Conservation (phyloP, 2,888 invertebrate genomes). For the Eurois occulta region DNA sequence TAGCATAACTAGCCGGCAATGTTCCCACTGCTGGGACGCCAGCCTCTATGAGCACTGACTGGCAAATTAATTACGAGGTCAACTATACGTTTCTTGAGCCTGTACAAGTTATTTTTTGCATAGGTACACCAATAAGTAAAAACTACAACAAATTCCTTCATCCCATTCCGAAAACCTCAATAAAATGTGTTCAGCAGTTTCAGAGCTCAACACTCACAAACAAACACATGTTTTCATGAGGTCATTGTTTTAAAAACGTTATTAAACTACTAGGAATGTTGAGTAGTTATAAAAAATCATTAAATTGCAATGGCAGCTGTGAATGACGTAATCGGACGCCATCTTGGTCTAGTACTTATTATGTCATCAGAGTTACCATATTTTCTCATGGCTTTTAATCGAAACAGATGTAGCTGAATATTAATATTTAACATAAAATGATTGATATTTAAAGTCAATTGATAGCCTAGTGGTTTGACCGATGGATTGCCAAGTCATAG, state of each 20-base stretch:
- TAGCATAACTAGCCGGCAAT: neutral
- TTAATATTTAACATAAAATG: neutral
- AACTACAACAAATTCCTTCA: neutral
- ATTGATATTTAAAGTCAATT: neutral
- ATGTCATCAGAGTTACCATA: slow-evolving; percentile 27
- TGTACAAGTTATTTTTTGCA: neutral
- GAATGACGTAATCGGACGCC: slow-evolving; percentile 57
- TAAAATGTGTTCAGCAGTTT: slow-evolving; percentile 5
- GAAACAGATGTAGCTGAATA: slow-evolving; percentile 26
- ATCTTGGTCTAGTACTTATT: slow-evolving; percentile 42
- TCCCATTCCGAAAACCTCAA: neutral
- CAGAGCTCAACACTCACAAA: neutral
- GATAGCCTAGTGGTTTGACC: too few relatives aligned
- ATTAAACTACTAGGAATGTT: slow-evolving; percentile 31
- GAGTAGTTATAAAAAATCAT: slow-evolving; percentile 34
- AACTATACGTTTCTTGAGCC: neutral
- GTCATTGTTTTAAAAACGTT: slow-evolving; percentile 33
- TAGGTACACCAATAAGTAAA: neutral
- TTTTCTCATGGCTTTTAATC: neutral
- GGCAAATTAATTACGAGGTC: neutral
- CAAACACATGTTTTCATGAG: slow-evolving; percentile 33
- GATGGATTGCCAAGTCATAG: too few relatives aligned
- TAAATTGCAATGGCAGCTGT: slow-evolving; percentile 59
- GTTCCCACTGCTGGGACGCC: neutral
- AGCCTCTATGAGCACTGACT: too few relatives aligned